Base-by-base conservation (phyloP, 2,888 invertebrate species). In the Clitarchus hookeri region DNA sequence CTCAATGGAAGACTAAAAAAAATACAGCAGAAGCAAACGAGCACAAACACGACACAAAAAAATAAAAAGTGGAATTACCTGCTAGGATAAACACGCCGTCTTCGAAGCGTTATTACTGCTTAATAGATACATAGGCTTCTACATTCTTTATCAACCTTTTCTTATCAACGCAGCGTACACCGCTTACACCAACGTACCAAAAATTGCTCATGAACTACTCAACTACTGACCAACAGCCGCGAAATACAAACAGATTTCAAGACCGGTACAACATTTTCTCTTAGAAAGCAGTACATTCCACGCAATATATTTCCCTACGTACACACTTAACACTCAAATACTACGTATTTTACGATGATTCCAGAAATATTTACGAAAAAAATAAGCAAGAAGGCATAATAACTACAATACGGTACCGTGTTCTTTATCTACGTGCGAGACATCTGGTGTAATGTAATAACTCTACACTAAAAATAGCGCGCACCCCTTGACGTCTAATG, bases 381-480 rank as follows among this genome's bases (percentile, higher is more conserved):
- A 65, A 65, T 6, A 65, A 65, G 65, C n/a, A n/a, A 65, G n/a
- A 65, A 16, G 65, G 65, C 65, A 65, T 65, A 65, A 65, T 65
- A 65, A 65, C 65, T 65, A 65, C 65, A 65, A 65, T 82, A 82
- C 82, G 44, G 44, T 82, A 82, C 82, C 6, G 27, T 82, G 90
- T 91, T 91, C 91, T 91, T 91, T 91, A 91, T 91, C 91, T 91
- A 90, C 92, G 92, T 92, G 93, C 93, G 93, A 93, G 93, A 93
- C 94, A 93, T 93, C 93, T 93, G 93, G 93, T 92, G 93, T 93
- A n/a, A n/a, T n/a, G n/a, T n/a, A 93, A 93, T 93, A 93, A 93
- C 93, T 93, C 92, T 92, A 92, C 93, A 93, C 93, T 93, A 93
- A 93, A 93, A 93, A 93, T 93, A 93, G 93, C 93, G 93, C 93